Conservation (phyloP, 2,888 invertebrate genomes). For the Nebria brevicollis region DNA sequence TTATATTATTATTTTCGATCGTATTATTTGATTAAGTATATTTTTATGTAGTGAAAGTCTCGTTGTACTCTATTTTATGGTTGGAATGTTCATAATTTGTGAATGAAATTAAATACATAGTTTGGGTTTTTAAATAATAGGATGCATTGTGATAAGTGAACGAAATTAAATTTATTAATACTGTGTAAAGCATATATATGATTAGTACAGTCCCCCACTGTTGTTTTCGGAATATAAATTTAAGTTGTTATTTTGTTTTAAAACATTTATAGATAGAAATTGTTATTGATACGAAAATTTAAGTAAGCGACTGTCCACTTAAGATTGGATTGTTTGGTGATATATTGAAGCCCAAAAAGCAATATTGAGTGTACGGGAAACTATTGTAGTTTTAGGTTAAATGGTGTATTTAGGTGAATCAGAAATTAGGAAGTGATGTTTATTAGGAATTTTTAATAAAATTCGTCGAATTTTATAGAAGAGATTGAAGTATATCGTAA, state of each 20-base stretch:
- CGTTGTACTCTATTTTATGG: too few species aligned
- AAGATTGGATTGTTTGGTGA: background rate
- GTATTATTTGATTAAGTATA: too few species aligned
- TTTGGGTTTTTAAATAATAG: background rate
- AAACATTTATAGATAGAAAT: too few species aligned
- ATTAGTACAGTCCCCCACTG: background rate
- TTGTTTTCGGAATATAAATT: background rate
- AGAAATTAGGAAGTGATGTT: background rate
- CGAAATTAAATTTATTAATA: background rate
- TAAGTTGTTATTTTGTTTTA: too few species aligned
- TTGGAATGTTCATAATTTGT: too few species aligned
- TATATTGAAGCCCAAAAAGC: background rate
- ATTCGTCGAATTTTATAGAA: background rate
- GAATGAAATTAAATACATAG: background rate
- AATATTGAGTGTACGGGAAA: background rate
- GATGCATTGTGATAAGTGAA: background rate
- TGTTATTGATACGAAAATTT: background rate
- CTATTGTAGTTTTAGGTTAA: background rate
- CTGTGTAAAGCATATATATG: background rate
- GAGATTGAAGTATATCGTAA: background rate
- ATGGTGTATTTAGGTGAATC: background rate
- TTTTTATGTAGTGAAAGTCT: too few species aligned
- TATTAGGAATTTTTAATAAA: background rate
- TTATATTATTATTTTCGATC: too few species aligned
- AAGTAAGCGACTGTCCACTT: background rate